Evolutionary conservation across 2,888 invertebrate genomes (phyloP).

Genomic region (Linyphia triangularis): DNA sequence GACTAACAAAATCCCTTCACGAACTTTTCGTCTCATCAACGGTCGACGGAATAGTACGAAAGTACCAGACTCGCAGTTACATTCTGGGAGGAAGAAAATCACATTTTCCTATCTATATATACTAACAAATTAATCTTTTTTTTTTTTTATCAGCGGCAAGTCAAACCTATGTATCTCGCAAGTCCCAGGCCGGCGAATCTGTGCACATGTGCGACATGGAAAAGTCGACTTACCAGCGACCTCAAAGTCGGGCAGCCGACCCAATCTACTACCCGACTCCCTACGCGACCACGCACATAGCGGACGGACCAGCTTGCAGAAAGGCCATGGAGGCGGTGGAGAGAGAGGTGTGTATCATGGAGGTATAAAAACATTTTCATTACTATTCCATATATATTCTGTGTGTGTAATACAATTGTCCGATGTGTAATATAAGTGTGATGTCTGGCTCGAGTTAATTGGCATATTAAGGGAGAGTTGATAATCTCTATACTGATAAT

Average conservation of each 20-base stretch:
- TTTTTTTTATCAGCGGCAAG: conserved; percentile 43
- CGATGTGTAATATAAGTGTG: too few relatives aligned
- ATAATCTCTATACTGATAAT: too few relatives aligned
- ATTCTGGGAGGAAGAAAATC: too few relatives aligned
- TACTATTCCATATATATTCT: too few relatives aligned
- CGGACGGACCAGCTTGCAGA: conserved; percentile 46
- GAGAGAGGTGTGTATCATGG: conserved; percentile 56
- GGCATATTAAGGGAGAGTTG: too few relatives aligned
- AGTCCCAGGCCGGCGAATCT: conserved; percentile 55
- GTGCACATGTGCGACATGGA: conserved; percentile 74
- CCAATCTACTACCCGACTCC: conserved; percentile 75
- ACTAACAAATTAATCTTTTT: too few relatives aligned
- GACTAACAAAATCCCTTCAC: too few relatives aligned
- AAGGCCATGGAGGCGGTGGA: conserved; percentile 71
- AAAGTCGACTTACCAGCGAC: conserved; percentile 68
- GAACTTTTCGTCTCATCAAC: too few relatives aligned
- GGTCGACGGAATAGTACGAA: too few relatives aligned
- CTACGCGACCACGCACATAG: conserved; percentile 75
- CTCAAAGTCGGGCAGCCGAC: conserved; percentile 47
- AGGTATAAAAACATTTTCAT: neutral
- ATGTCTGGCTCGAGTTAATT: too few relatives aligned
- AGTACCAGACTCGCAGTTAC: too few relatives aligned
- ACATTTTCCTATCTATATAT: neutral
- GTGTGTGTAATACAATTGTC: too few relatives aligned
- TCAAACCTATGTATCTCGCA: conserved; percentile 62